Evolutionary conservation across 2,113 vertebrate species (phyloP).

Genomic region (Pygoscelis adeliae): DNA sequence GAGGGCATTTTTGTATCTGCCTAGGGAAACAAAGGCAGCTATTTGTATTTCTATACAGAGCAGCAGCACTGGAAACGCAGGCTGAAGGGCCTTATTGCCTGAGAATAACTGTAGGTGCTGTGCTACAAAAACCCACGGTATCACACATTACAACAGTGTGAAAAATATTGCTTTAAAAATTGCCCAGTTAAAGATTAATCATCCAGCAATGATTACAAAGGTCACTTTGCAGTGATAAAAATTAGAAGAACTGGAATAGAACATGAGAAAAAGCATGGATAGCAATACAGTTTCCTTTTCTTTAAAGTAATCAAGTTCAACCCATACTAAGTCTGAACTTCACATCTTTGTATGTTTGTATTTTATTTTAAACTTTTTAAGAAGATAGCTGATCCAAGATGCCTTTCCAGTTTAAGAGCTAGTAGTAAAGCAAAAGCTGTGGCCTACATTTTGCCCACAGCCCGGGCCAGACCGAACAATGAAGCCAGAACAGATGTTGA

Average conservation of each 20-base stretch:
- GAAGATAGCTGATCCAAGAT: background rate
- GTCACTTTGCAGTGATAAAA: conserved; percentile 49
- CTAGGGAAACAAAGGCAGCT: background rate
- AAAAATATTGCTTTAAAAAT: conserved; percentile 55
- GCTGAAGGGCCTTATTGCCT: background rate
- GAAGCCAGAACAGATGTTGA: conserved; percentile 57
- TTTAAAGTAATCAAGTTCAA: background rate
- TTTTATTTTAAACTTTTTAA: background rate
- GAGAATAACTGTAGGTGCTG: background rate
- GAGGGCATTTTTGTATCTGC: conserved; percentile 34
- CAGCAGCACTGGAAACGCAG: background rate
- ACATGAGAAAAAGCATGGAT: background rate
- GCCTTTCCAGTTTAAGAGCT: background rate
- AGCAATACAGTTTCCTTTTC: background rate
- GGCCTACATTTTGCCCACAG: conserved; percentile 27
- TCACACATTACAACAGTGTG: background rate
- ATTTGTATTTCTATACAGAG: background rate
- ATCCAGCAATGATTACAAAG: conserved; percentile 53
- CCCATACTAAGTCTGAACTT: background rate
- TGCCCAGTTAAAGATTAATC: conserved; percentile 63
- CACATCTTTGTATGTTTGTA: background rate
- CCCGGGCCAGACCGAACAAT: background rate
- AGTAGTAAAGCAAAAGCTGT: background rate
- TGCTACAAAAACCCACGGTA: background rate
- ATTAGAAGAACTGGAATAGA: conserved; percentile 7